Evolutionary conservation across 2,888 invertebrate species (phyloP).

Genomic region (Diachrysia chrysitis): DNA sequence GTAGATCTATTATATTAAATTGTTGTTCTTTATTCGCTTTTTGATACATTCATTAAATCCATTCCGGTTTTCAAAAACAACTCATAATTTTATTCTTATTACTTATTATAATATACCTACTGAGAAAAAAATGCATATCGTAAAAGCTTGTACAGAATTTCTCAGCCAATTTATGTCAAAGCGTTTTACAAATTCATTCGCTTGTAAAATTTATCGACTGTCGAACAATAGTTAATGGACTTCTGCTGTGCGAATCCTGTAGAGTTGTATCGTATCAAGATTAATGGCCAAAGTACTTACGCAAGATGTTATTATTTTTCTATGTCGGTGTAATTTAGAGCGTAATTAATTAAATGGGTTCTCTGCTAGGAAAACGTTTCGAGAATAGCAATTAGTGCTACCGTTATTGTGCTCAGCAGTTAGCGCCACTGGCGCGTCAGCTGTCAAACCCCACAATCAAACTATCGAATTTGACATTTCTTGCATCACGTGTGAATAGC

Average conservation of each 20-base stretch:
- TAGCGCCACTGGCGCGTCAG: too few species aligned
- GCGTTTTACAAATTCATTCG: conserved; percentile 44
- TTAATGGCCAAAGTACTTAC: conserved; percentile 32
- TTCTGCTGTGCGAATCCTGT: conserved; percentile 15
- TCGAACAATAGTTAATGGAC: conserved; percentile 25
- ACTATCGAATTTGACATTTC: too few species aligned
- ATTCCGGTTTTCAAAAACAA: too few species aligned
- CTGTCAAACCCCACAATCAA: too few species aligned
- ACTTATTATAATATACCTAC: too few species aligned
- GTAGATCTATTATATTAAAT: too few species aligned
- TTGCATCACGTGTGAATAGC: too few species aligned
- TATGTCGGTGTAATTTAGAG: conserved; percentile 24
- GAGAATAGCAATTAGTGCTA: conserved; percentile 29
- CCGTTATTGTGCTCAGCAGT: too few species aligned
- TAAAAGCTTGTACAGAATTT: conserved; percentile 2
- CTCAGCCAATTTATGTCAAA: conserved; percentile 18
- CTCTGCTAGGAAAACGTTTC: conserved; percentile 4
- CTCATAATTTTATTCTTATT: too few species aligned
- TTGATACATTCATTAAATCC: too few species aligned
- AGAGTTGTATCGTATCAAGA: conserved; percentile 39
- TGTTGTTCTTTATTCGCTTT: too few species aligned
- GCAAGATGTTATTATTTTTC: conserved; percentile 18
- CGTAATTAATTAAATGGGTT: conserved; percentile 33
- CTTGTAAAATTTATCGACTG: conserved; percentile 44
- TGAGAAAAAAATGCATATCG: neutral